phyloP scores from a whole-genome alignment of 1,140 invertebrate species.

The Chionoecetes opilio region DNA sequence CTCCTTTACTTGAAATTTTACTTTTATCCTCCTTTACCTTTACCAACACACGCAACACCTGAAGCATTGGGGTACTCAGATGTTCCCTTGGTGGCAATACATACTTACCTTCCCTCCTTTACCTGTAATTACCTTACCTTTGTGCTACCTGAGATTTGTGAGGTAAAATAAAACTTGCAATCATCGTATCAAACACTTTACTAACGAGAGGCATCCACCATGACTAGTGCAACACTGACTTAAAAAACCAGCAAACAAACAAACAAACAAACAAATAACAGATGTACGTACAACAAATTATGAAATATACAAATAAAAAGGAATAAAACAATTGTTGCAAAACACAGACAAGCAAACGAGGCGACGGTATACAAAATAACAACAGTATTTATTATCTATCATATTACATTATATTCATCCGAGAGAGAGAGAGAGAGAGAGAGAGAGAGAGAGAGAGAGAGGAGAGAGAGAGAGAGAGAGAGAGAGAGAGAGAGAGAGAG shows the following conservation, averaged over 20 bases:
- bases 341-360: conserved; percentile 18
- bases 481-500: too few relatives aligned
- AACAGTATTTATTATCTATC: neutral
- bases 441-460: neutral
- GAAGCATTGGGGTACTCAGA: too few relatives aligned
- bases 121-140: too few relatives aligned
- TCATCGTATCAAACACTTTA: conserved; percentile 30
- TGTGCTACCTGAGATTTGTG: neutral
- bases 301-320: neutral
- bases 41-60: too few relatives aligned
- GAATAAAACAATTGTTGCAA: neutral
- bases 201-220: conserved; percentile 24
- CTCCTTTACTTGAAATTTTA: too few relatives aligned
- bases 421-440: conserved; percentile 5
- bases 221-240: conserved; percentile 28
- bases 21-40: too few relatives aligned
- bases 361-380: conserved; percentile 20
- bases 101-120: too few relatives aligned
- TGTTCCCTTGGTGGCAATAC: too few relatives aligned
- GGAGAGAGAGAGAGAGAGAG: too few relatives aligned
- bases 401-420: neutral
- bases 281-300: neutral
- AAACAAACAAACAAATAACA: conserved; percentile 18
- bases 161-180: neutral
- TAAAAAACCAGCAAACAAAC: too few relatives aligned